A percentile compares a stretch with the other conserved stretches of the same genome.
Conservation (phyloP, 2,888 invertebrate species). For the Hirtodrosophila trivittata region DNA sequence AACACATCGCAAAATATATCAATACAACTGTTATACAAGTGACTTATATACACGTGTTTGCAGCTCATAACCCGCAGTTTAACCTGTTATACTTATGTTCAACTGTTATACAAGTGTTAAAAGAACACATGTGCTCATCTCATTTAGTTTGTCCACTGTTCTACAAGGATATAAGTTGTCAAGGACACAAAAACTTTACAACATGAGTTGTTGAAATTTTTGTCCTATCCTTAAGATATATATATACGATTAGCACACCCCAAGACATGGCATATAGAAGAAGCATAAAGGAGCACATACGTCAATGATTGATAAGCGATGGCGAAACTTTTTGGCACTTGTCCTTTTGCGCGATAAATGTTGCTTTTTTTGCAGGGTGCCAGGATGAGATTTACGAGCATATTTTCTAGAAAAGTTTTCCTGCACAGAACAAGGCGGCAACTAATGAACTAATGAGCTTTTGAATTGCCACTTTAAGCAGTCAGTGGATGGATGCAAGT, state of each 20-base stretch:
- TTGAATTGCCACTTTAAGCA: constrained; percentile 29
- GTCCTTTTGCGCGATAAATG: constrained; percentile 72
- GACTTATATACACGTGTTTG: too few relatives aligned
- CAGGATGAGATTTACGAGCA: constrained; percentile 72
- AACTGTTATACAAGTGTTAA: too few relatives aligned
- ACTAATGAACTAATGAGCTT: constrained; percentile 69
- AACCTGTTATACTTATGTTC: background rate
- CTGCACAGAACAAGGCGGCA: constrained; percentile 54
- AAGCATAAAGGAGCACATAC: constrained; percentile 30
- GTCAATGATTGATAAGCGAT: constrained; percentile 74
- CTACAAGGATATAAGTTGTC: constrained; percentile 5
- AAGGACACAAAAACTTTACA: constrained; percentile 25
- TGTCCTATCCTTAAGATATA: background rate
- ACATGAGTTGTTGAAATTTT: constrained; percentile 17
- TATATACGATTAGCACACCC: background rate
- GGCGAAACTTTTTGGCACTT: constrained; percentile 69
- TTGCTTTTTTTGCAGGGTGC: constrained; percentile 55
- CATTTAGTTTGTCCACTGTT: constrained; percentile 4
- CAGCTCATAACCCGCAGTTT: too few relatives aligned
- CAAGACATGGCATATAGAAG: background rate
- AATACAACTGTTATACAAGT: constrained; percentile 2
- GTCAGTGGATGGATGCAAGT: constrained; percentile 13
- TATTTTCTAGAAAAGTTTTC: constrained; percentile 68
- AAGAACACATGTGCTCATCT: too few relatives aligned
- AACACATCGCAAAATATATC: too few relatives aligned